Percentiles rank a stretch among this genome's conserved stretches.
Conservation (phyloP, 1,140 invertebrate species). For the Eumeta japonica region DNA sequence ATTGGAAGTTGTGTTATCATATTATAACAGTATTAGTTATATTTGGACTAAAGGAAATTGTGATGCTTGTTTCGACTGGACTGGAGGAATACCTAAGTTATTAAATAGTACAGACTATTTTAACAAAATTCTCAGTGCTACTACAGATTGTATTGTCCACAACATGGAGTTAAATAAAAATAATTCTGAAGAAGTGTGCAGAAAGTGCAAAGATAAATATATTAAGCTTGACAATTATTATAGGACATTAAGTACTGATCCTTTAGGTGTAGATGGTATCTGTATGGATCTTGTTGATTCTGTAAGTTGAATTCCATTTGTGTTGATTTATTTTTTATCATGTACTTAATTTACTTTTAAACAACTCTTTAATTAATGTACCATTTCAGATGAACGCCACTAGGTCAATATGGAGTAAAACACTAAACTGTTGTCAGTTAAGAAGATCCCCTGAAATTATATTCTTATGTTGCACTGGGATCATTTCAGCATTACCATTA, state of each 20-base stretch:
- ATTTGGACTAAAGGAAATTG: conserved; percentile 60
- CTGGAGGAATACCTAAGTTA: conserved; percentile 30
- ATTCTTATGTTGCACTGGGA: conserved; percentile 52
- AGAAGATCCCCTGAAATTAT: conserved; percentile 54
- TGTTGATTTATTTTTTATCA: conserved; percentile 9
- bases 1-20: conserved; percentile 53
- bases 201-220: conserved; percentile 56
- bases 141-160: conserved; percentile 42
- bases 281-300: conserved; percentile 64
- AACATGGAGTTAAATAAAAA: conserved; percentile 28
- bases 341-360: conserved; percentile 7
- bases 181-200: conserved; percentile 44
- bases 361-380: conserved; percentile 8
- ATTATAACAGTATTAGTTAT: conserved; percentile 48
- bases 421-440: conserved; percentile 55
- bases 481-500: conserved; percentile 52
- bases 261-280: conserved; percentile 56
- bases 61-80: conserved; percentile 57
- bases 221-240: conserved; percentile 55
- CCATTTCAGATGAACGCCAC: conserved; percentile 60
- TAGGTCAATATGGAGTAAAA: conserved; percentile 57
- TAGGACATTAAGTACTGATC: conserved; percentile 51
- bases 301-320: conserved; percentile 34
- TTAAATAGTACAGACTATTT: conserved; percentile 54
- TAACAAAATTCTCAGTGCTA: conserved; percentile 45